phyloP scores from a whole-genome alignment of 2,113 vertebrate genomes.

The zebrafish (Danio rerio) region DNA sequence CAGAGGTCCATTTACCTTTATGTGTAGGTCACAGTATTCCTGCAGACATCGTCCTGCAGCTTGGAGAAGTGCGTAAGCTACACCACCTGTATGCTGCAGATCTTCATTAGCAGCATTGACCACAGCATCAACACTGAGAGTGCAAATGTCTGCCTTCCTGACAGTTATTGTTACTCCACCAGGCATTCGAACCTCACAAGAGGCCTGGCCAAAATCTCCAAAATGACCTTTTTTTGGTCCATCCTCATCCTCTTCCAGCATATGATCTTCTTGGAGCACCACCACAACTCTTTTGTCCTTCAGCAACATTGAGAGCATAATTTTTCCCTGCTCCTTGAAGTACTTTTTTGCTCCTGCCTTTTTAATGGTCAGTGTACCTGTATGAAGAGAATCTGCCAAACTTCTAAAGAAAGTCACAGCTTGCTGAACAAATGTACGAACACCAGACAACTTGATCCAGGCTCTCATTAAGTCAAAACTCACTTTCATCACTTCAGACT shows the following conservation, averaged over 20 bases:
- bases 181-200: conserved; percentile 61
- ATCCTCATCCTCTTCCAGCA: conserved; percentile 48
- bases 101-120: conserved; percentile 87
- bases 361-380: conserved; percentile 68
- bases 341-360: conserved; percentile 82
- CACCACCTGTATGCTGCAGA: conserved; percentile 74
- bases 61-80: conserved; percentile 72
- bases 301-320: conserved; percentile 61
- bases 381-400: conserved; percentile 59
- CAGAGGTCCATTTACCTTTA: conserved; percentile 55
- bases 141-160: conserved; percentile 74
- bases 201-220: background rate
- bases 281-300: conserved; percentile 72
- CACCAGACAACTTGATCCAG: conserved; percentile 75
- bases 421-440: conserved; percentile 70
- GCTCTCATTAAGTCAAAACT: conserved; percentile 57
- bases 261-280: conserved; percentile 67
- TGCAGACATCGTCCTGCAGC: conserved; percentile 84
- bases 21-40: conserved; percentile 67
- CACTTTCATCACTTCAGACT: conserved; percentile 65
- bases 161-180: conserved; percentile 74
- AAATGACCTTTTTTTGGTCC: conserved; percentile 37
- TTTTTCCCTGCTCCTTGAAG: conserved; percentile 70
- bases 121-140: conserved; percentile 75
- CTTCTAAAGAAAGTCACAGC: conserved; percentile 55